Conservation (phyloP, 2,888 invertebrate species). For the Meloe dianella region DNA sequence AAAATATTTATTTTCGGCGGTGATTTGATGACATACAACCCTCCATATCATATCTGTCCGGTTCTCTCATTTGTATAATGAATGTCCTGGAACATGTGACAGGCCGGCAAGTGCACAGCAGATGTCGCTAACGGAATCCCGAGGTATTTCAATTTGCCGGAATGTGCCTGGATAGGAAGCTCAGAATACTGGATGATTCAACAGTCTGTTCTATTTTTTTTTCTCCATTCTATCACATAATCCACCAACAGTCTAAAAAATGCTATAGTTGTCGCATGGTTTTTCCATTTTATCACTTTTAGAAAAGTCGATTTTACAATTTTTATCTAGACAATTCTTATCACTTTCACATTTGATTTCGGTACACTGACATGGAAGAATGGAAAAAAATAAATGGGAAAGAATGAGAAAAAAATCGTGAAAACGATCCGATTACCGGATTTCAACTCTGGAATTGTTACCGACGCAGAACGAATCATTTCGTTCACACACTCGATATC, state of each 20-base stretch:
- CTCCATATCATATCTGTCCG: neutral
- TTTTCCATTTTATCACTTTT: neutral
- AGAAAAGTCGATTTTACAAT: constrained; percentile 20
- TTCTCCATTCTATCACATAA: constrained; percentile 15
- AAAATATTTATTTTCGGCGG: neutral
- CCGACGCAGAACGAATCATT: constrained; percentile 40
- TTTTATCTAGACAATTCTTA: constrained; percentile 13
- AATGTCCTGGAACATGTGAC: constrained; percentile 33
- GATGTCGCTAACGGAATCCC: constrained; percentile 32
- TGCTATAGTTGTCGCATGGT: neutral
- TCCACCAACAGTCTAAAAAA: neutral
- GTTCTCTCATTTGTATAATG: constrained; percentile 22
- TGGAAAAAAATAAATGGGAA: neutral
- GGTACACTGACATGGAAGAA: neutral
- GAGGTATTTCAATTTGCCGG: constrained; percentile 28
- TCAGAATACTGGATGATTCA: constrained; percentile 24
- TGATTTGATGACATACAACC: neutral
- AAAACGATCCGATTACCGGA: constrained; percentile 26
- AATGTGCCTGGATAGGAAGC: constrained; percentile 16
- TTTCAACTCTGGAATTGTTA: constrained; percentile 6
- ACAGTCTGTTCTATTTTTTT: constrained; percentile 11
- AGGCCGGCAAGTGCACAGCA: constrained; percentile 34
- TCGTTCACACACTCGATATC: constrained; percentile 48
- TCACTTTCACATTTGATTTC: constrained; percentile 1
- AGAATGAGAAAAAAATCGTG: constrained; percentile 17